Evolutionary conservation across 2,113 vertebrate species (phyloP).

Genomic region (Cynopterus brachyotis): DNA sequence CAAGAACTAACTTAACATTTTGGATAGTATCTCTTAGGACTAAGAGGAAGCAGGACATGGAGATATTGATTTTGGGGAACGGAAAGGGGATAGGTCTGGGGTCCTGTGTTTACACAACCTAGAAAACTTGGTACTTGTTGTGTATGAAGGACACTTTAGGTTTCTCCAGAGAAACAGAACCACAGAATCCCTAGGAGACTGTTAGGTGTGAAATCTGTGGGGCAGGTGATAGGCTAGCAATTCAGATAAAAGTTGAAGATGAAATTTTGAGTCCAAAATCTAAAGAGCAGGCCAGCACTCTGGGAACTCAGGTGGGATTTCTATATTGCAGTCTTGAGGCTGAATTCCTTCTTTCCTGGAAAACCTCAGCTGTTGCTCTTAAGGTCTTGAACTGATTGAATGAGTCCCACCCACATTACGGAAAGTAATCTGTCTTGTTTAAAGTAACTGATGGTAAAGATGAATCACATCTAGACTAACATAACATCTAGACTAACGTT

Average conservation of each 20-base stretch:
- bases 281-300: not conserved
- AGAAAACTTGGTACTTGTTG: not conserved
- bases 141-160: not conserved
- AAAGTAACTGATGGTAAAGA: not conserved
- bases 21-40: not conserved
- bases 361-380: not conserved
- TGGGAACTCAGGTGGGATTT: not conserved
- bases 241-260: not conserved
- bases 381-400: not conserved
- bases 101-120: not conserved
- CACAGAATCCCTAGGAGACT: not conserved
- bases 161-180: not conserved
- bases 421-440: not conserved
- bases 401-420: not conserved
- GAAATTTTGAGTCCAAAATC: not conserved
- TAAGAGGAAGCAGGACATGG: not conserved
- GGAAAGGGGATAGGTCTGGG: not conserved
- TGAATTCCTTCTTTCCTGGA: not conserved
- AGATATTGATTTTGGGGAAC: not conserved
- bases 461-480: not conserved
- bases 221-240: not conserved
- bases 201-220: not conserved
- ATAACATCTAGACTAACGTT: not conserved
- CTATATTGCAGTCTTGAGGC: not conserved
- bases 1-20: not conserved